Base-by-base conservation (phyloP, 2,888 invertebrate genomes). In the Andrena camellia region DNA sequence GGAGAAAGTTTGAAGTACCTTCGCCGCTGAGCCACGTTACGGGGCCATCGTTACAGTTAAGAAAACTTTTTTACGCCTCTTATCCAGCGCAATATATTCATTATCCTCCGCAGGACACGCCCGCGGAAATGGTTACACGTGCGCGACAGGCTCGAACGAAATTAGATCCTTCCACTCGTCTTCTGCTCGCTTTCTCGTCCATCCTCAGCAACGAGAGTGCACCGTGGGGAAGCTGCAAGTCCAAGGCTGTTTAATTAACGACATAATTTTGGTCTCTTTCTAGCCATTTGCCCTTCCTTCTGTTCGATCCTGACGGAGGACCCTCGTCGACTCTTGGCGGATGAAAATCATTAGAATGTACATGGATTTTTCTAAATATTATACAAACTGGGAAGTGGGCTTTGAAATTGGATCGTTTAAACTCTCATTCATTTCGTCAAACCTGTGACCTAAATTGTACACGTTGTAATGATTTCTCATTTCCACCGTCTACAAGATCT, bases 91-190 rank as follows among this genome's bases (percentile, higher is more conserved):
- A 26, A 80, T 52, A 77, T 75, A 86, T 75, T 86, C 69, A 78
- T 86, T 80, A 71, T 50, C 66, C 59, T 59, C 50, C 64, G 59
- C 48, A 59, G 69, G 68, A 74, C 67, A 73, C 64, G 42, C 60
- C 70, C 42, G 33, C 52, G 50, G 60, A 64, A 35, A 60, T 59
- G 69, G 63, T 75, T 86, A 78, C 84, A 84, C 76, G 73, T 52
- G 76, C 64, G 42, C 8, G 33, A 64, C 48, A 59, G n/a, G 63
- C 63, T 67, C 69, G 57, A 68, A 20, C 69, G 64, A 83, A 87
- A 87, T 87, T 87, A 87, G 87, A 85, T 85, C 80, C 76, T 74
- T 68, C 73, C 68, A 59, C 52, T 71, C 60, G 73, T 73, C 82
- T 74, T 68, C 66, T 75, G 20, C 42, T 62, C 70, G 17, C 42